Evolutionary conservation across 2,888 invertebrate genomes (phyloP).

Genomic region (Tachystola acroxantha): DNA sequence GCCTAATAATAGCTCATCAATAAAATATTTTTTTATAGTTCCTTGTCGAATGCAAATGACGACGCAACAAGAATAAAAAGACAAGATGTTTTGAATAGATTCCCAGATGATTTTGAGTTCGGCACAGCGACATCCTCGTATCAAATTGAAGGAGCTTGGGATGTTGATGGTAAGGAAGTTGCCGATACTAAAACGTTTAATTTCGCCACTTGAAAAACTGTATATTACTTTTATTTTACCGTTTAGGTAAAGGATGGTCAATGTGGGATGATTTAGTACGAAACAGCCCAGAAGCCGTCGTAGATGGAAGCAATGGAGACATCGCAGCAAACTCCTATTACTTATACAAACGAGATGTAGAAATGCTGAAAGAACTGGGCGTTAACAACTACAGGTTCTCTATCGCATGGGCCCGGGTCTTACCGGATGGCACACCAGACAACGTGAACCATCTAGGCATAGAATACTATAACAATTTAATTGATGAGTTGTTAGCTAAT

Average conservation of each 20-base stretch:
- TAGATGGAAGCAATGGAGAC: constrained; percentile 72
- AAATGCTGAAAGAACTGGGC: constrained; percentile 47
- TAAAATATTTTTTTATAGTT: no score
- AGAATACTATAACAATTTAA: constrained; percentile 79
- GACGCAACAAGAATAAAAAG: no score
- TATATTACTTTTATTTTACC: neutral
- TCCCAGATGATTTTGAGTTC: constrained; percentile 21
- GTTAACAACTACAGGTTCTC: constrained; percentile 70
- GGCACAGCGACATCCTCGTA: constrained; percentile 23
- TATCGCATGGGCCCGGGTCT: constrained; percentile 78
- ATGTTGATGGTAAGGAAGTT: constrained; percentile 18
- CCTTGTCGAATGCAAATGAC: no score
- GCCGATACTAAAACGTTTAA: neutral
- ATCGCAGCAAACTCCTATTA: constrained; percentile 76
- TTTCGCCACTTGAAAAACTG: neutral
- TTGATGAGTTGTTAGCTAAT: constrained; percentile 75
- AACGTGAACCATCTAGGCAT: constrained; percentile 74
- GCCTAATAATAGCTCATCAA: no score
- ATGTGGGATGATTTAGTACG: constrained; percentile 79
- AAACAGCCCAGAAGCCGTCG: constrained; percentile 50
- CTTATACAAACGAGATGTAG: constrained; percentile 68
- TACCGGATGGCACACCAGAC: constrained; percentile 71
- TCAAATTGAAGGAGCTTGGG: constrained; percentile 26
- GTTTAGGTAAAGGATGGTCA: constrained; percentile 70
- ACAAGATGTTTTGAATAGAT: constrained; percentile 9